Percentiles rank a stretch among this genome's conserved stretches.
These are phyloP conservation scores for Lottia scabra DNA, from an alignment of 2,888 invertebrate species.

Conservation along the genomic window DNA sequence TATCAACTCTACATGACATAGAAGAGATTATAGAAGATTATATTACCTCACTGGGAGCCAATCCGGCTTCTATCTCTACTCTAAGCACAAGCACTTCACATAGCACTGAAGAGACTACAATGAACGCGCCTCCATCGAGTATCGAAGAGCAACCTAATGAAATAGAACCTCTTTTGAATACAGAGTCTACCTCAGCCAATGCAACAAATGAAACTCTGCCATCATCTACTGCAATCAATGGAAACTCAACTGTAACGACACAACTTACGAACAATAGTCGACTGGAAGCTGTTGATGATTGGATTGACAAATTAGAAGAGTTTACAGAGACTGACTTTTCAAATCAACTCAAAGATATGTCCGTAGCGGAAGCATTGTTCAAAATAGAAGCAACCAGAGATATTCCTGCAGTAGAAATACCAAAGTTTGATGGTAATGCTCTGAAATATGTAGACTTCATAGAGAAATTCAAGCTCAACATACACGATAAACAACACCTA, in stretches of 20 bases:
- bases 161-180: not conserved
- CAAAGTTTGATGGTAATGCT: constrained; percentile 15
- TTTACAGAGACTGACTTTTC: not conserved
- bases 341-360: not conserved
- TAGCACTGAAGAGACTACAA: not conserved
- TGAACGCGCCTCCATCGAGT: not conserved
- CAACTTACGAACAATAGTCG: not conserved
- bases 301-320: not conserved
- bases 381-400: constrained; percentile 1
- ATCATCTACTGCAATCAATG: not conserved
- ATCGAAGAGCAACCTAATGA: not conserved
- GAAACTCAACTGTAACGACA: not conserved
- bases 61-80: too few relatives aligned
- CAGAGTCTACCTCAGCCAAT: not conserved
- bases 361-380: constrained; percentile 6
- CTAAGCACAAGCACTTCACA: too few relatives aligned
- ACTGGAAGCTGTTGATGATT: not conserved
- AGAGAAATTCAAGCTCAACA: constrained; percentile 13
- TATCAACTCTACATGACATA: not conserved
- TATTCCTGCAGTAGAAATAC: not conserved
- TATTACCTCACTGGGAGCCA: too few relatives aligned
- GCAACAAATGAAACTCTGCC: not conserved
- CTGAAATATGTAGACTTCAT: constrained; percentile 13
- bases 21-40: not conserved
- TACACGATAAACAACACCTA: constrained; percentile 15